Evolutionary conservation across 1,140 invertebrate genomes (phyloP), one percentile per base, ranked within the genome.

Genomic region (Drosophila ercepeae): DNA sequence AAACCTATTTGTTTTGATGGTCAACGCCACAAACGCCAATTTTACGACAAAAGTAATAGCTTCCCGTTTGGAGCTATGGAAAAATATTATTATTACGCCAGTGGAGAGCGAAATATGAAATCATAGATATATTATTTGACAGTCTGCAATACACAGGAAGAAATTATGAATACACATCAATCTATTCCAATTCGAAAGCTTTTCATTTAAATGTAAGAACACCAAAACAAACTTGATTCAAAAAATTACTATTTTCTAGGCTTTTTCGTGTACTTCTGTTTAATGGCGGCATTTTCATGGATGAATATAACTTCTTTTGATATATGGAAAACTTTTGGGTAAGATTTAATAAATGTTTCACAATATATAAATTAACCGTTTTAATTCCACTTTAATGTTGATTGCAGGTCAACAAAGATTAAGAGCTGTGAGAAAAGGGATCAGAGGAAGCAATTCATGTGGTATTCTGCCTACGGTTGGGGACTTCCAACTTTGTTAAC

Each of bases 261-360:
- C 6, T 94, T 95, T 77, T 92, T 94, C 41, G 94, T 97, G 46
- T 96, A 97, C 89, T 98, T 97, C 90, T 96, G 95, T 67, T 96
- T 97, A 89, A 92, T 97, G 78, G 93, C 96, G 3, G 95, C 96
- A 52, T 98, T 98, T 92, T 95, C 96, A 64, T 98, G 97, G 97
- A 94, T 98, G 86, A 96, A 96, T 91, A 94, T 97, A 36, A 97
- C 97, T 94, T 96, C 96, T 76, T 95, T 97, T 89, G 96, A 98
- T 90, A 96, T 97, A 83, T 97, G 95, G 94, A 95, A 95, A 92
- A 97, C 97, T 50, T 96, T 96, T 91, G 95, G 95, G 95, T 96
- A 92, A 94, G 58, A 49, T 45, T n/a, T n/a, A n/a, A n/a, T n/a
- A n/a, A n/a, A n/a, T n/a, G n/a, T n/a, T n/a, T n/a, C n/a, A n/a